Conservation (phyloP, 2,888 invertebrate species). For the Caenorhabditis plicata region DNA sequence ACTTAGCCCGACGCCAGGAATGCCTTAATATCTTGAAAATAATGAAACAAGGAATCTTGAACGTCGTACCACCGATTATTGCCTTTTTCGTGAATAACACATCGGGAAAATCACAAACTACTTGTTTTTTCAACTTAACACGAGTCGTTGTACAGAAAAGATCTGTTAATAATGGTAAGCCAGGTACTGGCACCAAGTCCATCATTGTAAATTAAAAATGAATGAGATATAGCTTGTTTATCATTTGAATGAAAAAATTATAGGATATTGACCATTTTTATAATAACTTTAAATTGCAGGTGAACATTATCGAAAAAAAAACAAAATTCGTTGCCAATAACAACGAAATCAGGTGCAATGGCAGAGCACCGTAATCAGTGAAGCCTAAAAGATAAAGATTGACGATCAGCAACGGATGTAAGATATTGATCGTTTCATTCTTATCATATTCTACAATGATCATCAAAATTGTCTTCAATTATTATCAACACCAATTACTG, state of each 20-base stretch:
- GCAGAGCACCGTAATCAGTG: too few relatives aligned
- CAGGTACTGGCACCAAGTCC: constrained; percentile 32
- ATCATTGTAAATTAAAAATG: constrained; percentile 6
- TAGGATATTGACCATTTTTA: background rate
- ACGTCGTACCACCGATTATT: constrained; percentile 17
- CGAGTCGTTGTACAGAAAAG: constrained; percentile 21
- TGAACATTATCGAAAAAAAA: too few relatives aligned
- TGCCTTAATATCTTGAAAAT: background rate
- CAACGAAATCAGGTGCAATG: too few relatives aligned
- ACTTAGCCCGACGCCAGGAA: constrained; percentile 12
- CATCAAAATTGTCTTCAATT: too few relatives aligned
- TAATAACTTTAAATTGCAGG: too few relatives aligned
- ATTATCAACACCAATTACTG: too few relatives aligned
- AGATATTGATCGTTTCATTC: too few relatives aligned
- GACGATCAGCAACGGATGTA: too few relatives aligned
- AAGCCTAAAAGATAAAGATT: too few relatives aligned
- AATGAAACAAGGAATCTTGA: background rate
- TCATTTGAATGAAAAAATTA: background rate
- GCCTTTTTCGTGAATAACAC: constrained; percentile 16
- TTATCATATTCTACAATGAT: too few relatives aligned
- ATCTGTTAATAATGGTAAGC: constrained; percentile 20
- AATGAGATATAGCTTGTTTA: too few relatives aligned
- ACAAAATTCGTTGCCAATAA: too few relatives aligned
- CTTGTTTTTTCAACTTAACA: constrained; percentile 16
- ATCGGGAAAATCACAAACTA: constrained; percentile 15